Base-by-base conservation (phyloP, 2,797 vertebrate species). In the Scolopax bukidnonensis region DNA sequence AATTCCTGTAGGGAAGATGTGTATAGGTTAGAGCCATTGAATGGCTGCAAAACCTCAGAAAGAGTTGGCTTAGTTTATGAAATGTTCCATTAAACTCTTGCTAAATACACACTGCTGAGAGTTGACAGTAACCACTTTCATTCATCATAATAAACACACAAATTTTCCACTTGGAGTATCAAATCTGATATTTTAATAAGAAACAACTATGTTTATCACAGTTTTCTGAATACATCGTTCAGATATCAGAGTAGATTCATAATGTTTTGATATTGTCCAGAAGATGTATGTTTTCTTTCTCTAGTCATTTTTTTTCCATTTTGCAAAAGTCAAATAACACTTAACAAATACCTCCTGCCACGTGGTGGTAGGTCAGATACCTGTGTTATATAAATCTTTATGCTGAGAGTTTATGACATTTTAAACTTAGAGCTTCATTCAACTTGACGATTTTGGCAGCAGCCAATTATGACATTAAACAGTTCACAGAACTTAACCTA, bases 341-440 rank as follows among this genome's bases (percentile, higher is more conserved):
- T 99, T 99, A 99, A 99, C 98, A 99, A 98, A 98, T 98, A 98
- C 98, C 97, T 98, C 97, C 98, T 98, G 98, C 93, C 96, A 92
- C 83, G 57, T 97, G 94, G 95, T 91, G 93, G 98, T 97, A 93
- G 97, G 98, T 98, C 98, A 92, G 93, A 97, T 98, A 98, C 99
- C 99, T 99, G 99, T 98, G 97, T 98, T 98, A 97, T 98, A 98
- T 99, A 98, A 98, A 98, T 97, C 95, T 97, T 96, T 97, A 74
- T 61, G 79, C 95, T 98, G 96, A 96, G 95, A 97, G 57, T 96
- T 98, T 96, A 96, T 98, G 98, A 98, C 98, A 98, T 98, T 98
- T 98, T 98, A 97, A 97, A 97, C 98, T 97, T 97, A 95, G 94
- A 97, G 88, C 94, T 98, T 98, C 98, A 98, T 98, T 98, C 98